These are phyloP conservation scores for Sterrhoptilus dennistouni DNA, from an alignment of 2,113 vertebrate species.

Conservation along the genomic window DNA sequence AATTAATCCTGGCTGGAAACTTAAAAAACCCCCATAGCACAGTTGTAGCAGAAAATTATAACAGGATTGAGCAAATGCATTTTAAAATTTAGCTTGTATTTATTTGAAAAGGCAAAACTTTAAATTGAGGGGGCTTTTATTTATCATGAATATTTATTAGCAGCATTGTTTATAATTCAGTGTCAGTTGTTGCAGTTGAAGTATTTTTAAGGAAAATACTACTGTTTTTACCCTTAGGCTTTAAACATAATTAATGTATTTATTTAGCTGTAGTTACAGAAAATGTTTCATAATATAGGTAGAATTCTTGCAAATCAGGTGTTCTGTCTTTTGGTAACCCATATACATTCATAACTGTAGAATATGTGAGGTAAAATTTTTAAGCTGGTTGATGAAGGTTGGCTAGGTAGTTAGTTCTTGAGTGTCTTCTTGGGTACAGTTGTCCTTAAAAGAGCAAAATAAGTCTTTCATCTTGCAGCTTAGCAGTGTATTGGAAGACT, in stretches of 20 bases:
- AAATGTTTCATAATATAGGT: background rate
- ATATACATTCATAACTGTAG: background rate
- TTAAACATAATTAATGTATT: background rate
- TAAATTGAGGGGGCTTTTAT: background rate
- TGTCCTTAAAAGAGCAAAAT: background rate
- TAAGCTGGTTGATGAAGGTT: background rate
- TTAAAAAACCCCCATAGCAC: background rate
- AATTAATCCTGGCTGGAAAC: background rate
- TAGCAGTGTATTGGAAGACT: background rate
- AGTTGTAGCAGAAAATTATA: background rate
- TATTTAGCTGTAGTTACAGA: background rate
- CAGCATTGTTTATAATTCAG: background rate
- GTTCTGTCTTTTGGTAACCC: background rate
- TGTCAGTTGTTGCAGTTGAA: background rate
- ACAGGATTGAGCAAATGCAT: background rate
- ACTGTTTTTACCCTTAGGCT: background rate
- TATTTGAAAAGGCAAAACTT: background rate
- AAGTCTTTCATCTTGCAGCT: background rate
- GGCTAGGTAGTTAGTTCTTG: background rate
- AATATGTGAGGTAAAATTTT: background rate
- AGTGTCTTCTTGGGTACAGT: background rate
- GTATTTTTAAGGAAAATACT: background rate
- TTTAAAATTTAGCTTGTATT: background rate
- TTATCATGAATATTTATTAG: background rate
- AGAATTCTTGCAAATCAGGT: background rate